Evolutionary conservation across 2,888 invertebrate genomes (phyloP).

Genomic region (Seira sanloemensis): DNA sequence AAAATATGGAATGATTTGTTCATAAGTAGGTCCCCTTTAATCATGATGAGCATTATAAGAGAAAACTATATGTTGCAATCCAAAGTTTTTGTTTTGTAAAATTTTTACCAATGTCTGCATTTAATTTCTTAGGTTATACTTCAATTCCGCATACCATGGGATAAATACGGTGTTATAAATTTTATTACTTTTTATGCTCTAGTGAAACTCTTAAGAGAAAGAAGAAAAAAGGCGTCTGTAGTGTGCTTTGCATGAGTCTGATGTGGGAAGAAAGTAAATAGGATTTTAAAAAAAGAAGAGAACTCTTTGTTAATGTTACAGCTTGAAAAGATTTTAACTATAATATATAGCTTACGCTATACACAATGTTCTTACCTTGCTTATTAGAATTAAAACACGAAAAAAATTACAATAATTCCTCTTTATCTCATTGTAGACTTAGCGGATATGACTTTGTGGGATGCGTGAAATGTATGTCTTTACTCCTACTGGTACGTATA

Average conservation of each 20-base stretch:
- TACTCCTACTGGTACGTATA: neutral
- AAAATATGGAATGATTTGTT: too few species aligned
- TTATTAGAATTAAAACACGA: neutral
- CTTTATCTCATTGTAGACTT: slow-evolving; percentile 24
- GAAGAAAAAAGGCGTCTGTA: slow-evolving; percentile 37
- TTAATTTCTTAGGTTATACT: neutral
- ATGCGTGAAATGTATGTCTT: neutral
- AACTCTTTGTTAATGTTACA: slow-evolving; percentile 50
- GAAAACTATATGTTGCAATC: too few species aligned
- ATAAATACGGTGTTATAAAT: slow-evolving; percentile 17
- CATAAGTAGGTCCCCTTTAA: too few species aligned
- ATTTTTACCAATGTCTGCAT: slow-evolving; percentile 26
- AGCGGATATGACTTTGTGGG: neutral
- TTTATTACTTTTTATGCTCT: neutral
- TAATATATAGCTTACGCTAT: slow-evolving; percentile 18
- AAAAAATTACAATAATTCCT: slow-evolving; percentile 32
- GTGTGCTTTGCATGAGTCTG: slow-evolving; percentile 64
- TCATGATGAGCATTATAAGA: too few species aligned
- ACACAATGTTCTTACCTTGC: slow-evolving; percentile 4
- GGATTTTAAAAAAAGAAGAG: slow-evolving; percentile 26
- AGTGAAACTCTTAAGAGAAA: slow-evolving; percentile 2
- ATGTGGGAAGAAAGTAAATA: slow-evolving; percentile 23
- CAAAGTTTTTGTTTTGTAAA: too few species aligned
- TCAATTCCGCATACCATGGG: neutral
- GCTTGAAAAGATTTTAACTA: slow-evolving; percentile 50